Conservation (phyloP, 2,888 invertebrate genomes). For the Amiota minor region DNA sequence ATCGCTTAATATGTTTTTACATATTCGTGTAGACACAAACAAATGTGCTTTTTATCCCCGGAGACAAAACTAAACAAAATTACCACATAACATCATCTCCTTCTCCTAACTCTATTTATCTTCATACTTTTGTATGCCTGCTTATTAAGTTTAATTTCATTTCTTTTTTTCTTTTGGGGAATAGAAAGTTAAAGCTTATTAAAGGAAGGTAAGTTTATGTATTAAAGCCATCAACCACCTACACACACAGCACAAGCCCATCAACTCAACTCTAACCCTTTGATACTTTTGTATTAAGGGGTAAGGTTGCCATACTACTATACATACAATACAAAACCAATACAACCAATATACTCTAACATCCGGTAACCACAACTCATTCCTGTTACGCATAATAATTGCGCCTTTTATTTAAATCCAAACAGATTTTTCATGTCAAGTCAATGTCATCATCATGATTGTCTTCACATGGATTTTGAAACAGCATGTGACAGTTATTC, state of each 20-base stretch:
- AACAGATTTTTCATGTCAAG: conserved; percentile 39
- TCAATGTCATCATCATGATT: neutral
- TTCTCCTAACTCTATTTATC: too few relatives aligned
- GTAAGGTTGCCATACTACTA: neutral
- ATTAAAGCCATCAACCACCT: conserved; percentile 2
- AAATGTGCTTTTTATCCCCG: conserved; percentile 14
- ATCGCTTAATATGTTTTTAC: conserved; percentile 49
- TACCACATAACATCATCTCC: conserved; percentile 8
- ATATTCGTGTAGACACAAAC: conserved; percentile 23
- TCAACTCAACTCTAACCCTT: too few relatives aligned
- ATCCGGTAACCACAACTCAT: conserved; percentile 5
- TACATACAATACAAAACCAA: neutral
- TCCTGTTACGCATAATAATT: conserved; percentile 10
- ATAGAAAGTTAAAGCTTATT: neutral
- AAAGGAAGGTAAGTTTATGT: neutral
- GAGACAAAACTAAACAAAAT: conserved; percentile 31
- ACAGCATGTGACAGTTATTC: conserved; percentile 36
- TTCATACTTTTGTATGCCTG: too few relatives aligned
- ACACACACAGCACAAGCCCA: neutral
- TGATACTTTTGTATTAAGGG: too few relatives aligned
- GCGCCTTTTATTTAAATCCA: neutral
- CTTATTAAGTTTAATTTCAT: too few relatives aligned
- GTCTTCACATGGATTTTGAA: conserved; percentile 4
- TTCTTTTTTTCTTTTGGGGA: too few relatives aligned
- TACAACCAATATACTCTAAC: conserved; percentile 4